Conservation (phyloP, 1,140 invertebrate genomes). For the Arctopsyche grandis region DNA sequence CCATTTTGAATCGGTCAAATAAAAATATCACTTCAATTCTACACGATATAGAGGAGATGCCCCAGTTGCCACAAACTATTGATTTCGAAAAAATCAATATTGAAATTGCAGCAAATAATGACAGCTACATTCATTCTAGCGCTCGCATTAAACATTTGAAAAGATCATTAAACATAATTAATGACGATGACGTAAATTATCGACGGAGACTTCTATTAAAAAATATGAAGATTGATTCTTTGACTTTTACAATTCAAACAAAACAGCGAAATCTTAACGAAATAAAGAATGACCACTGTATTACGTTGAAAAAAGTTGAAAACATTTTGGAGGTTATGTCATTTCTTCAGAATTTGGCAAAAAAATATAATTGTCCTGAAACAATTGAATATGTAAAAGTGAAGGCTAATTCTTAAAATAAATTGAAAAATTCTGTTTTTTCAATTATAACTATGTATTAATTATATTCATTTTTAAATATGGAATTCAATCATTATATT, state of each 20-base stretch:
- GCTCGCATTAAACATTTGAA: not conserved
- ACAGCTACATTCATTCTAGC: not conserved
- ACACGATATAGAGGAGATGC: constrained; percentile 62
- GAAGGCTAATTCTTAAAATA: too few relatives aligned
- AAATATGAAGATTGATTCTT: not conserved
- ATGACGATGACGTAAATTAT: not conserved
- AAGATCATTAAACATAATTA: not conserved
- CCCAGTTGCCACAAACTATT: constrained; percentile 63
- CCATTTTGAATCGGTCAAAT: constrained; percentile 65
- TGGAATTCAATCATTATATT: too few relatives aligned
- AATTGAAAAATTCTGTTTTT: too few relatives aligned
- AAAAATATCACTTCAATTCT: constrained; percentile 64
- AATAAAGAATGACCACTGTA: not conserved
- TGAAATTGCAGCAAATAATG: constrained; percentile 57
- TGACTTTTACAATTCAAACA: not conserved
- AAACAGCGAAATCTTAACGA: not conserved
- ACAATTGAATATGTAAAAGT: not conserved
- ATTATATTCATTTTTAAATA: too few relatives aligned
- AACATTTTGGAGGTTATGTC: not conserved
- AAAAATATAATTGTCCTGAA: not conserved
- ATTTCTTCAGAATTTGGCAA: not conserved
- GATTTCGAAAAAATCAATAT: constrained; percentile 69
- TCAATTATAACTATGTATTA: too few relatives aligned
- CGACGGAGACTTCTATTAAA: not conserved
- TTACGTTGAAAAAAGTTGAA: not conserved